A percentile compares a stretch with the other conserved stretches of the same genome.
Conservation (phyloP, 2,888 invertebrate genomes). For the Melanostoma mellinum region DNA sequence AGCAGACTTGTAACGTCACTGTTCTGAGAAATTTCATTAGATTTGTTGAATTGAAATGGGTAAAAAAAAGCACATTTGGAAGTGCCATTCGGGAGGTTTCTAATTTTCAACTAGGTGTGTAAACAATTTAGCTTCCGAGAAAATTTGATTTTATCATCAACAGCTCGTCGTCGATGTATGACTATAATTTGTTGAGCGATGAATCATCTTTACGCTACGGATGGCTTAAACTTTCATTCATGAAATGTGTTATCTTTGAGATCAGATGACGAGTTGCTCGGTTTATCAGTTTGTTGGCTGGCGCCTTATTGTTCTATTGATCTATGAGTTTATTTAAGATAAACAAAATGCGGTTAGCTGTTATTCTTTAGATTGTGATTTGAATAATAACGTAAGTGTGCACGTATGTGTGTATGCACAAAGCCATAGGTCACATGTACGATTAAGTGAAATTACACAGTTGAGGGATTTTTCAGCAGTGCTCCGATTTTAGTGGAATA, state of each 20-base stretch:
- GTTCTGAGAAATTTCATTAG: constrained; percentile 77
- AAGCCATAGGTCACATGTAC: too few relatives aligned
- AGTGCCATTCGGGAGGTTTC: not conserved
- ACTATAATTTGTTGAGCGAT: constrained; percentile 43
- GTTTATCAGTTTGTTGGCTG: constrained; percentile 21
- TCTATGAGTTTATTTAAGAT: too few relatives aligned
- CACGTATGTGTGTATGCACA: too few relatives aligned
- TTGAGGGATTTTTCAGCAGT: too few relatives aligned
- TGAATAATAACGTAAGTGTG: too few relatives aligned
- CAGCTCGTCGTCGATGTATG: constrained; percentile 32
- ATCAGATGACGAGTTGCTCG: not conserved
- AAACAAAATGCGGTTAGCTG: too few relatives aligned
- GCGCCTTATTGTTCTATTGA: not conserved
- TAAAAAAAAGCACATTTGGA: not conserved
- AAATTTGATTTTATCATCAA: constrained; percentile 21
- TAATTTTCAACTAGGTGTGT: not conserved
- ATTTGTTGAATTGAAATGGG: constrained; percentile 29
- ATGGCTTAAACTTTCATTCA: constrained; percentile 60
- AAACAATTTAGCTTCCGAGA: constrained; percentile 43
- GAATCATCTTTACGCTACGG: constrained; percentile 58
- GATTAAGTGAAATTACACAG: too few relatives aligned
- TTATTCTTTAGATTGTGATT: too few relatives aligned
- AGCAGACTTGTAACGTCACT: constrained; percentile 75
- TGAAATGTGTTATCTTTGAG: constrained; percentile 28
- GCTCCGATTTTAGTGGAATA: too few relatives aligned